Base-by-base conservation (phyloP, 2,888 invertebrate species). In the Ditylenchus weischeri region DNA sequence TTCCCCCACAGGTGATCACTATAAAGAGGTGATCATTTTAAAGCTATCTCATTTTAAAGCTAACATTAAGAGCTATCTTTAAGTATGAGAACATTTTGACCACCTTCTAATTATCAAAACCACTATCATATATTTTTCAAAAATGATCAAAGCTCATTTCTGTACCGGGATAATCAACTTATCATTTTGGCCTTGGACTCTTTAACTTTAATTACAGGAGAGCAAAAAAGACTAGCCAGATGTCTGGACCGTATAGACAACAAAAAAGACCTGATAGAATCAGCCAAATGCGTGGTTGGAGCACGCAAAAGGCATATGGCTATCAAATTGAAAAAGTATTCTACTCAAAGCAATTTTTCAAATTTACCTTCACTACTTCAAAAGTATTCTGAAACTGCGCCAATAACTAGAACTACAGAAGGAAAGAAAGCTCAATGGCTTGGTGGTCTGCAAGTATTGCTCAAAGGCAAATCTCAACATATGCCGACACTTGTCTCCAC, bases 231-330 rank as follows among this genome's bases (percentile, higher is more conserved):
- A 5, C 51, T 70, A 48, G 70, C 68, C 11, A 54, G 50, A 21
- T 70, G 70, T 60, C 48, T 70, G 62, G 65, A 70, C 51, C 57
- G 35, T 2, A 69, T 70, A 29, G 62, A 69, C 38, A 58, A 69
- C 54, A 57, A 62, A 43, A 50, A 58, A 43, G 70, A 70, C 29
- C 51, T 70, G 18, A 66, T 36, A 35, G 38, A 59, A 18, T 57
- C 69, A 36, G 68, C 70, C 35, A 57, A 54, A 23, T 70, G 70
- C 38, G n/a, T 70, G 23, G 57, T 67, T 36, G 65, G 65, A 23
- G 65, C 65, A 54, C 66, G 66, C 5, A 38, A 66, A 49, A 58
- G 58, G 29, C 21, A 23, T 57, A n/a, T 67, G 54, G 36, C 23
- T 36, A 6, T 29, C 2, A 54, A 54, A 29, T 10, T 54, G 2